phyloP scores from a whole-genome alignment of 1,140 invertebrate species.

The Apis cerana region DNA sequence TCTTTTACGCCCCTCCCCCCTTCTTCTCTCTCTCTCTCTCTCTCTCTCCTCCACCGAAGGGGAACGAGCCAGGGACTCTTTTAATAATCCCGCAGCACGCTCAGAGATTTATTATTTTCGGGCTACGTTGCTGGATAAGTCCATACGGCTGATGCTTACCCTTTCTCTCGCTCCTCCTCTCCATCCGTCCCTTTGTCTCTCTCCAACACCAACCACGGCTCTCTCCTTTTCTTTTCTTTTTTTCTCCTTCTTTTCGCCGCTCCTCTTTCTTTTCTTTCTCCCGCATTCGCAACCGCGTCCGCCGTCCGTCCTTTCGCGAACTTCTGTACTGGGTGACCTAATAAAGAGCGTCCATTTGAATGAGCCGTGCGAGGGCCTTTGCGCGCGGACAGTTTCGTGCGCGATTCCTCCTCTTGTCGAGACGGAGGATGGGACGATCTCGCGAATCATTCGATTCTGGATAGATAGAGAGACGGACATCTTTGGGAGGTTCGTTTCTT shows the following conservation, averaged over 20 bases:
- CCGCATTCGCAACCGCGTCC: slow-evolving; percentile 19
- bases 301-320: slow-evolving; percentile 50
- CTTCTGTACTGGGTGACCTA: slow-evolving; percentile 65
- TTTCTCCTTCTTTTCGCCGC: slow-evolving; percentile 17
- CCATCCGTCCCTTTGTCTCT: slow-evolving; percentile 32
- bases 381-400: not conserved
- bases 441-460: no score
- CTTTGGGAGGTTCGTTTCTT: not conserved
- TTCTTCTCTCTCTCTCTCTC: no score
- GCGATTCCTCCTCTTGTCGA: not conserved
- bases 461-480: not conserved
- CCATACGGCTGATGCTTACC: slow-evolving; percentile 70
- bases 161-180: slow-evolving; percentile 35
- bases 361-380: no score
- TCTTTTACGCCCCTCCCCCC: slow-evolving; percentile 61
- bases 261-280: slow-evolving; percentile 20
- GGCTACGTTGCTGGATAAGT: slow-evolving; percentile 76
- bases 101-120: slow-evolving; percentile 82
- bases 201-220: slow-evolving; percentile 14
- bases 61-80: slow-evolving; percentile 74
- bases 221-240: slow-evolving; percentile 21
- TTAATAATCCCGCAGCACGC: slow-evolving; percentile 79
- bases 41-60: slow-evolving; percentile 57
- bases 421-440: not conserved
- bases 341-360: slow-evolving; percentile 10